Evolutionary conservation across 2,888 invertebrate genomes (phyloP).

Genomic region (Hipparchia sbordonii): DNA sequence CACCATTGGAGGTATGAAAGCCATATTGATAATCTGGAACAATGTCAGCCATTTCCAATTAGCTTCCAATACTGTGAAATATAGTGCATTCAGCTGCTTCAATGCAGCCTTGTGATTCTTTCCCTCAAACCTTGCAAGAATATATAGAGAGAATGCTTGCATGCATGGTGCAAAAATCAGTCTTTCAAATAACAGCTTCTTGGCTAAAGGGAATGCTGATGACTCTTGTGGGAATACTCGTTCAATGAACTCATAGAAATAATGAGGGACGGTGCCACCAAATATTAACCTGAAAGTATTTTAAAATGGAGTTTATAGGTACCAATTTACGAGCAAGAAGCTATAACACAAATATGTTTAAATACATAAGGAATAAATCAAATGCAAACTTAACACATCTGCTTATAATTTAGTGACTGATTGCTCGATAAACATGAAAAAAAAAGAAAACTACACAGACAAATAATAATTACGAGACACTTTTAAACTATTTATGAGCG

Average conservation of each 20-base stretch:
- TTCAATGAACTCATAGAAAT: conserved; percentile 87
- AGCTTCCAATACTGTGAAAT: conserved; percentile 85
- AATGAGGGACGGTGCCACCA: conserved; percentile 91
- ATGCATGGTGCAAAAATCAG: conserved; percentile 87
- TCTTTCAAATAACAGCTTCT: conserved; percentile 87
- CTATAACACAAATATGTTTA: no score
- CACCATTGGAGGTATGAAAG: conserved; percentile 91
- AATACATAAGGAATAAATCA: no score
- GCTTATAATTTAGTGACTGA: no score
- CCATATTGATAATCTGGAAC: conserved; percentile 88
- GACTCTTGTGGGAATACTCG: conserved; percentile 83
- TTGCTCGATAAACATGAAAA: no score
- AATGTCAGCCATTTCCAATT: conserved; percentile 91
- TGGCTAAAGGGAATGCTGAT: conserved; percentile 79
- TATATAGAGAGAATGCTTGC: conserved; percentile 88
- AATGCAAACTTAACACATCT: no score
- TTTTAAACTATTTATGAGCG: no score
- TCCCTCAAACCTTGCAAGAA: conserved; percentile 89
- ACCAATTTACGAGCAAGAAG: no score
- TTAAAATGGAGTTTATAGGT: background rate
- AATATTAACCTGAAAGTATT: conserved; percentile 85
- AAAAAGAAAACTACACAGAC: no score
- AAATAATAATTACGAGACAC: no score
- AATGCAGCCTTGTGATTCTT: conserved; percentile 86
- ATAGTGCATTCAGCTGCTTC: conserved; percentile 85